Base-by-base conservation (phyloP, 2,113 vertebrate genomes). In the Oreochromis niloticus region DNA sequence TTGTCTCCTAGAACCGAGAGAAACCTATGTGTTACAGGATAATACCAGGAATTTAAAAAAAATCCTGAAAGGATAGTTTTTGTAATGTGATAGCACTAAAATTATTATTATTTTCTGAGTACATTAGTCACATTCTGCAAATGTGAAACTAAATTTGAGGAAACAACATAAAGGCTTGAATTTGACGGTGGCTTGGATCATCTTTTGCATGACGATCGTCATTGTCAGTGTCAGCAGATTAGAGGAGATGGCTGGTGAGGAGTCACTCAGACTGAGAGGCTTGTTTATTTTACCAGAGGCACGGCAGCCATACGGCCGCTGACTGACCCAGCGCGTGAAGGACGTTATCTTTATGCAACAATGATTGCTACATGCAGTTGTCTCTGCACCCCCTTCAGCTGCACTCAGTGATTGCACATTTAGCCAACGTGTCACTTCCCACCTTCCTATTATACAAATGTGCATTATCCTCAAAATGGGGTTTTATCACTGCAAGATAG, bases 401-500 rank as follows among this genome's bases (percentile, higher is more conserved):
- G 32, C 24, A 16, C 79, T 81, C 48, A 24, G 46, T 71, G 79
- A 92, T 88, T 85, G 88, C 81, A 83, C 75, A 82, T 84, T 93
- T 91, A 86, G 84, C 85, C n/a, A 9, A 61, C 3, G 17, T 82
- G 80, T 90, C 80, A 4, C 85, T 85, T 87, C 56, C 68, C 82
- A 68, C 90, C 81, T 82, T 87, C 75, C 83, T 73, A 68, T 92
- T 85, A 92, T 93, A 90, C 93, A 95, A 92, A 93, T 92, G 93
- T 90, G 93, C 86, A 56, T 91, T 90, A 88, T 87, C 66, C 87
- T 87, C 89, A 89, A 83, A 88, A 52, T 85, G 86, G 82, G 92
- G 91, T 96, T 94, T 78, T 88, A 91, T 93, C 88, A 81, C 71
- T 24, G 91, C 61, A 16, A 85, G 88, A 88, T 89, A 41, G 91